A percentile compares a stretch with the other conserved stretches of the same genome.
Evolutionary conservation across 2,797 vertebrate species (phyloP).

Genomic region (Betta splendens): DNA sequence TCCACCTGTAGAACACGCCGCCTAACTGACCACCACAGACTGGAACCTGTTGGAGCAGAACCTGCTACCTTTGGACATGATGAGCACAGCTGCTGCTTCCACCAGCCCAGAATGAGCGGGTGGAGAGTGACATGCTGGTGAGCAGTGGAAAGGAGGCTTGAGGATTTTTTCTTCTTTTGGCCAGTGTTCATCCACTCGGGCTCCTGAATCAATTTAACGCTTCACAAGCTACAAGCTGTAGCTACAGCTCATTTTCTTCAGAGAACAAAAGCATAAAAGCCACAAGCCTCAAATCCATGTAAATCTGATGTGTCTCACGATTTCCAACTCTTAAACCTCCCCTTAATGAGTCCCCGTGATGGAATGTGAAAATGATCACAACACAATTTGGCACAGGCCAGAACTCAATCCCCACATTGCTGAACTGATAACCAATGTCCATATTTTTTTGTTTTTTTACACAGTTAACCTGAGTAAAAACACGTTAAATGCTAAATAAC

Average conservation of each 20-base stretch:
- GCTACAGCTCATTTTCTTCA: slow-evolving; percentile 7
- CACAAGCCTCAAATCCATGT: background rate
- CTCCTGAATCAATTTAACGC: slow-evolving; percentile 40
- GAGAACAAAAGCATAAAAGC: slow-evolving; percentile 1
- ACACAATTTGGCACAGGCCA: too few relatives aligned
- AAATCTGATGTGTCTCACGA: too few relatives aligned
- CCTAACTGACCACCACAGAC: slow-evolving; percentile 14
- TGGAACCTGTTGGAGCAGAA: slow-evolving; percentile 28
- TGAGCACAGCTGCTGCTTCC: slow-evolving; percentile 72
- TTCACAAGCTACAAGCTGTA: slow-evolving; percentile 27
- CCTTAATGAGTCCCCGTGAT: too few relatives aligned
- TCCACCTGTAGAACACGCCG: slow-evolving; percentile 11
- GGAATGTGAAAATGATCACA: too few relatives aligned
- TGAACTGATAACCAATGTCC: too few relatives aligned
- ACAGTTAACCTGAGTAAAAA: too few relatives aligned
- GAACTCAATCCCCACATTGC: too few relatives aligned
- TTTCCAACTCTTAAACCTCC: too few relatives aligned
- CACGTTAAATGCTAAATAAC: too few relatives aligned
- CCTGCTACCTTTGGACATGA: slow-evolving; percentile 36
- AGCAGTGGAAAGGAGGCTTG: slow-evolving; percentile 33
- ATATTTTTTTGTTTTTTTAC: too few relatives aligned
- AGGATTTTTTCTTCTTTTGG: too few relatives aligned
- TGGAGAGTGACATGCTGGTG: slow-evolving; percentile 71
- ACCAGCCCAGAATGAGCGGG: slow-evolving; percentile 72
- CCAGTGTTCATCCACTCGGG: slow-evolving; percentile 31